Evolutionary conservation across 1,140 invertebrate species (phyloP), one percentile per base, ranked within the genome.

Genomic region (Drosophila grimshawi): DNA sequence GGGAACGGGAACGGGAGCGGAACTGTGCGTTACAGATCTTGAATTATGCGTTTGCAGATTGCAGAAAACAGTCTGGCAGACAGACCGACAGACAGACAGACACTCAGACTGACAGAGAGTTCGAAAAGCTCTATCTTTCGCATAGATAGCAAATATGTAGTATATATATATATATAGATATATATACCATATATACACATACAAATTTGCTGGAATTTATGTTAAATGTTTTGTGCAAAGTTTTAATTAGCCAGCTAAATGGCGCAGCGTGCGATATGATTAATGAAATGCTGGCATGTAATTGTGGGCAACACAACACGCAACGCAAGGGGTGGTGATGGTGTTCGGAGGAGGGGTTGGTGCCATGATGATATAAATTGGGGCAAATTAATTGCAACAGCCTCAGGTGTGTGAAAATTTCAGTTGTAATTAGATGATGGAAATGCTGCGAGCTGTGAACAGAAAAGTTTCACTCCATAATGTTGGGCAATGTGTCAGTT

Each of bases 211-310:
- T 69, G 30, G 49, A 86, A 88, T 89, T 78, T 83, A 83, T 89
- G 85, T 79, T 86, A 75, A 86, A 86, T 81, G 78, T 81, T 85
- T 86, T 83, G 74, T 71, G 76, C 76, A 79, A 86, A 86, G 80
- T 88, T 88, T 88, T 88, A 88, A 88, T 88, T 88, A 88, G 83
- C 76, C 68, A 88, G 70, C 83, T 88, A 86, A 88, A 88, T 86
- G 83, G 83, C 76, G 83, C 76, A 83, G 68, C 68, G 55, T 70
- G 82, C 80, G 85, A 88, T 88, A 88, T 88, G 85, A 88, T 88
- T 88, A 89, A 88, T 88, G 80, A 83, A 89, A 83, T 80, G 77
- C 72, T 86, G 80, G 72, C 82, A 88, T 88, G 83, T 86, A 86
- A 86, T 86, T 80, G 71, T 76, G 66, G 66, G 49, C 69, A 59